phyloP scores from a whole-genome alignment of 2,797 vertebrate genomes.

The Selene dorsalis region DNA sequence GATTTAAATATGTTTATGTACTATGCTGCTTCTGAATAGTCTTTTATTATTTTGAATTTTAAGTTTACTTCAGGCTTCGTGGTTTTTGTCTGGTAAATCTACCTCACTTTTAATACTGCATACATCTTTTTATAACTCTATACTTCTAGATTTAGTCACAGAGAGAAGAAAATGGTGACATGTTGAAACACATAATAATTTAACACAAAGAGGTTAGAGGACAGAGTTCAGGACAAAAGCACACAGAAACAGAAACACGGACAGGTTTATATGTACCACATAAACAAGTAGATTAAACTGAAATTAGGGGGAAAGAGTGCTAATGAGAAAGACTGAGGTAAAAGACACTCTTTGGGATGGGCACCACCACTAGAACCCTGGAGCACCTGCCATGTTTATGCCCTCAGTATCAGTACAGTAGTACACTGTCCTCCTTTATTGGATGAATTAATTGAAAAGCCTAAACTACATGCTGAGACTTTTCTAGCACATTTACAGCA shows the following conservation, averaged over 20 bases:
- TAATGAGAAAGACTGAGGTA: constrained; percentile 41
- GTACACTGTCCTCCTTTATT: neutral
- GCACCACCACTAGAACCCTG: constrained; percentile 71
- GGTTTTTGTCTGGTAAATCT: neutral
- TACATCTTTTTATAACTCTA: neutral
- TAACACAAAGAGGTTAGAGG: constrained; percentile 50
- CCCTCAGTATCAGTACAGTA: neutral
- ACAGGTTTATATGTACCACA: constrained; percentile 37
- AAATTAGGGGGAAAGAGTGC: constrained; percentile 40
- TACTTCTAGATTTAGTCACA: constrained; percentile 28
- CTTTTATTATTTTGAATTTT: neutral
- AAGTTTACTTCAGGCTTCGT: neutral
- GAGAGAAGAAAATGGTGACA: constrained; percentile 47
- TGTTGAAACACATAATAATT: constrained; percentile 42
- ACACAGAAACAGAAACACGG: constrained; percentile 41
- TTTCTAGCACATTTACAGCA: too few species aligned
- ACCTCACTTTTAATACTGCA: neutral
- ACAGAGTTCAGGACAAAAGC: constrained; percentile 40
- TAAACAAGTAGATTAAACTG: constrained; percentile 31
- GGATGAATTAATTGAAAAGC: neutral
- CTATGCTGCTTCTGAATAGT: neutral
- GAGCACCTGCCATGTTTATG: constrained; percentile 54
- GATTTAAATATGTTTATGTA: neutral
- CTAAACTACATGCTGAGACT: neutral
- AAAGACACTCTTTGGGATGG: constrained; percentile 49